phyloP scores from a whole-genome alignment of 2,888 invertebrate genomes.

The Linnaemya tessellans region DNA sequence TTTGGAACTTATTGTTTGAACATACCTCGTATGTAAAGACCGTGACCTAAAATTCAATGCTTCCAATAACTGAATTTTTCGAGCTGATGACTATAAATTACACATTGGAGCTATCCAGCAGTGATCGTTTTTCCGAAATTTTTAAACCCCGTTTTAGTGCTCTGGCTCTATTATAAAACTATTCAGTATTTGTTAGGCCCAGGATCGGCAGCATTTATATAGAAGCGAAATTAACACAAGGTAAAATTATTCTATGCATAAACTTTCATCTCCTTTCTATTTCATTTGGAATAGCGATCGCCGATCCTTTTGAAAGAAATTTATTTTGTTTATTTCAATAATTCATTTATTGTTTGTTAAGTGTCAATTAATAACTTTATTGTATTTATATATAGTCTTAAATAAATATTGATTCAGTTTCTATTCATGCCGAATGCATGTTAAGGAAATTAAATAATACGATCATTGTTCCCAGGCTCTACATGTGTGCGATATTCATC shows the following conservation, averaged over 20 bases:
- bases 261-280: background rate
- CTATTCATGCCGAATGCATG: slow-evolving; percentile 9
- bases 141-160: too few relatives aligned
- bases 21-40: too few relatives aligned
- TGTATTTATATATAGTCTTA: slow-evolving; percentile 50
- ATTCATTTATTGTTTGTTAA: slow-evolving; percentile 65
- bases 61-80: too few relatives aligned
- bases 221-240: background rate
- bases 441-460: slow-evolving; percentile 9
- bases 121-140: too few relatives aligned
- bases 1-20: too few relatives aligned
- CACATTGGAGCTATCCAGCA: too few relatives aligned
- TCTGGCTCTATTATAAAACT: too few relatives aligned
- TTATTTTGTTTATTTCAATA: slow-evolving; percentile 22
- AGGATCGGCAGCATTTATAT: background rate
- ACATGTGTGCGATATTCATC: background rate
- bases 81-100: too few relatives aligned
- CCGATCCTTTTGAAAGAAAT: background rate
- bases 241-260: background rate
- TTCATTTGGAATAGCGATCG: background rate
- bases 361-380: slow-evolving; percentile 72
- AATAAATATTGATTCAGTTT: slow-evolving; percentile 65
- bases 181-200: background rate
- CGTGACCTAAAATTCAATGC: too few relatives aligned
- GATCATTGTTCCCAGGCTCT: slow-evolving; percentile 62